Conservation (phyloP, 2,113 vertebrate genomes). For the Mungos mungo region DNA sequence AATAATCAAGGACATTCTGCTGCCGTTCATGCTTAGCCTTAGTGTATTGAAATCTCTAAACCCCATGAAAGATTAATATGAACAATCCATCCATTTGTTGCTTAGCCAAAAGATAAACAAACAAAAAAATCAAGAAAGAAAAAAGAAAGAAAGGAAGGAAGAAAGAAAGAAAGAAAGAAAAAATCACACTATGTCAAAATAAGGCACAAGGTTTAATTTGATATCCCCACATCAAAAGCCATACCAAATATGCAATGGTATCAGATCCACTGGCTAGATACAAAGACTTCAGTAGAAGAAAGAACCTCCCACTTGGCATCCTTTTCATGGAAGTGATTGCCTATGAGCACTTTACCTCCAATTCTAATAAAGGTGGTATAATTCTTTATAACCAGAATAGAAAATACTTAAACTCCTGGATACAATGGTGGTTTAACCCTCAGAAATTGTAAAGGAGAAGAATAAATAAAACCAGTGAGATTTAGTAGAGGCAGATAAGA, state of each 20-base stretch:
- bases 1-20: not conserved
- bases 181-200: not conserved
- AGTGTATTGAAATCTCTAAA: not conserved
- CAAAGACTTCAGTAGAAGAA: not conserved
- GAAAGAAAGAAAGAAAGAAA: not conserved
- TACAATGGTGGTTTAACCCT: not conserved
- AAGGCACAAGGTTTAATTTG: not conserved
- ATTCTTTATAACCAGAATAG: not conserved
- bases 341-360: not conserved
- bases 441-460: not conserved
- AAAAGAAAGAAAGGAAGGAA: not conserved
- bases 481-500: not conserved
- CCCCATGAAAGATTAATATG: not conserved
- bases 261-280: not conserved
- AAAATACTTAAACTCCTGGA: constrained; percentile 6
- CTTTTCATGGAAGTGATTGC: not conserved
- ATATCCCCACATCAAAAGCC: not conserved
- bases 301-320: not conserved
- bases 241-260: not conserved
- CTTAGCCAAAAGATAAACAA: not conserved
- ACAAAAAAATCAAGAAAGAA: not conserved
- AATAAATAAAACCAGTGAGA: not conserved
- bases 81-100: not conserved
- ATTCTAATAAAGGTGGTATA: not conserved
- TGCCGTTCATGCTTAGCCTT: not conserved